A percentile compares a stretch with the other conserved stretches of the same genome.
phyloP scores from a whole-genome alignment of 1,140 invertebrate species.

The Calycopis cecrops region DNA sequence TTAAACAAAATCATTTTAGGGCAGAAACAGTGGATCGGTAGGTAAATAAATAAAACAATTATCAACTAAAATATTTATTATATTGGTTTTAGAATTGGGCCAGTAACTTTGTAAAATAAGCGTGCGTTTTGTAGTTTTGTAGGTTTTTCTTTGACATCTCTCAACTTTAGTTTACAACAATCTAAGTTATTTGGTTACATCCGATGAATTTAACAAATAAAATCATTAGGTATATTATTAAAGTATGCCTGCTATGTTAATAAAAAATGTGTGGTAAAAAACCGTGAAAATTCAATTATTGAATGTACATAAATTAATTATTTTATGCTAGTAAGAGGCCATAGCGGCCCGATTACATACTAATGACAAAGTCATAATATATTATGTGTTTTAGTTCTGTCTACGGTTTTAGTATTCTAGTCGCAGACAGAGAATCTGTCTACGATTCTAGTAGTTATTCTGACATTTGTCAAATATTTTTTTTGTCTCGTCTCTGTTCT shows the following conservation, averaged over 20 bases:
- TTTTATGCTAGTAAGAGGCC: too few relatives aligned
- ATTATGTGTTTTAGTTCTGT: too few relatives aligned
- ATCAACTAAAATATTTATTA: slow-evolving; percentile 20
- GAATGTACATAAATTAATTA: slow-evolving; percentile 20
- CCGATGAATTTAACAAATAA: slow-evolving; percentile 20
- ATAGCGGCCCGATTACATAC: too few relatives aligned
- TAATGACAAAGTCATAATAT: slow-evolving; percentile 17
- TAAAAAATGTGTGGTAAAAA: slow-evolving; percentile 19
- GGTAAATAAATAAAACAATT: slow-evolving; percentile 20
- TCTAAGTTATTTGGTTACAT: slow-evolving; percentile 20
- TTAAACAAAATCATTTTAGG: slow-evolving; percentile 20
- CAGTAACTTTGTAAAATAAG: slow-evolving; percentile 19
- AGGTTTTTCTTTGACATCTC: slow-evolving; percentile 20
- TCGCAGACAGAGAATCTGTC: too few relatives aligned
- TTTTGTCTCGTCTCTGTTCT: too few relatives aligned
- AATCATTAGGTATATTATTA: slow-evolving; percentile 20
- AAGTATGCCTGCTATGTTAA: slow-evolving; percentile 19
- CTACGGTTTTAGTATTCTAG: too few relatives aligned
- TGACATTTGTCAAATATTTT: too few relatives aligned
- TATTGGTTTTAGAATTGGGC: slow-evolving; percentile 20
- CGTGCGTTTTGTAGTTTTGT: slow-evolving; percentile 19
- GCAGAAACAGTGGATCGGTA: slow-evolving; percentile 19
- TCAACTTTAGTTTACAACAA: slow-evolving; percentile 20
- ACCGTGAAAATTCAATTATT: slow-evolving; percentile 19
- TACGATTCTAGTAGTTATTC: too few relatives aligned